Evolutionary conservation across 2,888 invertebrate genomes (phyloP).

Genomic region (Drosophila pegasa): DNA sequence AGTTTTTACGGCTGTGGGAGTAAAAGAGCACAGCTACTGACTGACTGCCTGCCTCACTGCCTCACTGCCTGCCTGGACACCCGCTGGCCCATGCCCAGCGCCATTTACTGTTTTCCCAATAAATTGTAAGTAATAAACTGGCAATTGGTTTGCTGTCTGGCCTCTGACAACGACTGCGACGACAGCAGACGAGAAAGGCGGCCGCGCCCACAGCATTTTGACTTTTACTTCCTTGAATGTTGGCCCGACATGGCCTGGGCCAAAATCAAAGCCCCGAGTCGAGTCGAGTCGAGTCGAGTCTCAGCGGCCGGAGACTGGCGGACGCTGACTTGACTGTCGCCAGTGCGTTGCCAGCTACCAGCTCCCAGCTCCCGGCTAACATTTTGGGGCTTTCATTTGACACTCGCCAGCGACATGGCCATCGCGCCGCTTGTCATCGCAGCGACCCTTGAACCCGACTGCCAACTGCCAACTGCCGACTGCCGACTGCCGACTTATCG

Average conservation of each 20-base stretch:
- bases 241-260: slow-evolving; percentile 29
- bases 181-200: slow-evolving; percentile 48
- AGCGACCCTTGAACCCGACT: slow-evolving; percentile 12
- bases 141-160: slow-evolving; percentile 74
- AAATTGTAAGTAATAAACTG: slow-evolving; percentile 79
- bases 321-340: slow-evolving; percentile 47
- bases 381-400: slow-evolving; percentile 54
- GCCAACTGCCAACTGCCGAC: slow-evolving; percentile 2
- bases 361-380: slow-evolving; percentile 21
- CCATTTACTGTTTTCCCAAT: slow-evolving; percentile 66
- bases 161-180: slow-evolving; percentile 52
- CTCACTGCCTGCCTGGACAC: not conserved
- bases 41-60: slow-evolving; percentile 1
- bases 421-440: slow-evolving; percentile 17
- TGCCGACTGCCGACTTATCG: slow-evolving; percentile 68
- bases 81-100: slow-evolving; percentile 23
- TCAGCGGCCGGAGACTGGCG: slow-evolving; percentile 16
- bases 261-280: slow-evolving; percentile 62
- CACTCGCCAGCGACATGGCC: slow-evolving; percentile 55
- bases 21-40: slow-evolving; percentile 4
- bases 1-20: slow-evolving; percentile 66
- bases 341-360: slow-evolving; percentile 26
- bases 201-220: slow-evolving; percentile 68
- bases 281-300: no score
- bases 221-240: slow-evolving; percentile 64